phyloP scores from a whole-genome alignment of 2,113 vertebrate species.

The Carassius auratus region DNA sequence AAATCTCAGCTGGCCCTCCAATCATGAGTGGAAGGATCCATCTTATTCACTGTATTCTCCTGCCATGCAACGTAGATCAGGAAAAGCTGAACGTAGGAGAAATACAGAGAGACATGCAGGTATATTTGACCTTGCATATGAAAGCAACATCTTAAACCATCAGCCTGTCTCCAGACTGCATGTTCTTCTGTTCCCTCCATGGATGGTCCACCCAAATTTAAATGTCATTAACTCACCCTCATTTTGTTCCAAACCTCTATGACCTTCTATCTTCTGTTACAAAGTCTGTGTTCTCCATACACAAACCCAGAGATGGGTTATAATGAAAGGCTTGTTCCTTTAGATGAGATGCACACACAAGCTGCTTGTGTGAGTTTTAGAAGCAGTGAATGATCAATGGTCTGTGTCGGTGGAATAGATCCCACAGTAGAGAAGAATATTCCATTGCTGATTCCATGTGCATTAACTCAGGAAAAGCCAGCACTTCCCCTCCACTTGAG shows the following conservation, averaged over 20 bases:
- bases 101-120: background rate
- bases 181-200: background rate
- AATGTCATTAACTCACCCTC: background rate
- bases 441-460: conserved; percentile 34
- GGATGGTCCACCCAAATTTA: background rate
- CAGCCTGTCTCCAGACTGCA: background rate
- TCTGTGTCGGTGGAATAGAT: conserved; percentile 42
- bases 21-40: background rate
- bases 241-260: background rate
- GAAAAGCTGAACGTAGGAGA: too few relatives aligned
- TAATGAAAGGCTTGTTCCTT: conserved; percentile 1
- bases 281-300: background rate
- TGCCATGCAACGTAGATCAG: background rate
- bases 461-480: conserved; percentile 29
- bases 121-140: conserved; percentile 6
- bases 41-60: conserved; percentile 1
- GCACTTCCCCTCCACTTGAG: background rate
- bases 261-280: background rate
- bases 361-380: conserved; percentile 22
- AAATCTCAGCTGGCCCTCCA: background rate
- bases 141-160: background rate
- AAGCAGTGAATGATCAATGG: conserved; percentile 42
- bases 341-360: conserved; percentile 6
- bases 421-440: conserved; percentile 32
- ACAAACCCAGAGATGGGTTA: background rate